Percentiles rank a stretch among this genome's conserved stretches.
These are phyloP conservation scores for Leptatherina wallacei DNA, from an alignment of 2,797 vertebrate genomes.

Conservation along the genomic window DNA sequence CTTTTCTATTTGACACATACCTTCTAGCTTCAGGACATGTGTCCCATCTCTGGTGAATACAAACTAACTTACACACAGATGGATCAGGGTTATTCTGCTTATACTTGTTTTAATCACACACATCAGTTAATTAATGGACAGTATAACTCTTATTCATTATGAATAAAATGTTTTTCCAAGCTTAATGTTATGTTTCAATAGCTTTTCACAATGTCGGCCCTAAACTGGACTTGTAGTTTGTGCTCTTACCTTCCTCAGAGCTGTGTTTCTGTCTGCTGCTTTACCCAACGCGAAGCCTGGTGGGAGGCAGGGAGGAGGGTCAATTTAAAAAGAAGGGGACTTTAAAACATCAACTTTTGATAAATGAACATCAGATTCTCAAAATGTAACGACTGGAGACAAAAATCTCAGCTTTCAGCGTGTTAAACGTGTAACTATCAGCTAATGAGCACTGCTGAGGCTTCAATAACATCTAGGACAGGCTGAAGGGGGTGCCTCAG, in stretches of 20 bases:
- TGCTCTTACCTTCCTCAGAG: conserved; percentile 87
- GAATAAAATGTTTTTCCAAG: background rate
- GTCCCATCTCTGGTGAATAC: too few relatives aligned
- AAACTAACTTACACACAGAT: too few relatives aligned
- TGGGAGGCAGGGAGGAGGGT: background rate
- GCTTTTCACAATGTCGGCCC: background rate
- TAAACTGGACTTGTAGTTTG: background rate
- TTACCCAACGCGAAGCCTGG: conserved; percentile 95
- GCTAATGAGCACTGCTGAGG: background rate
- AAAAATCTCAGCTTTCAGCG: conserved; percentile 5
- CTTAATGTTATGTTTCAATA: background rate
- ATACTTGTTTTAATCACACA: background rate
- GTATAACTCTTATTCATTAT: background rate
- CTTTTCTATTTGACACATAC: too few relatives aligned
- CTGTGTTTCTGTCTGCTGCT: conserved; percentile 86
- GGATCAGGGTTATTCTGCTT: background rate
- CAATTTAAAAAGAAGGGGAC: background rate
- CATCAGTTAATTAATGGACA: background rate
- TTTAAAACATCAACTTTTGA: background rate
- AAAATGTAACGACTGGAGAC: background rate
- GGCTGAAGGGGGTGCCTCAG: background rate
- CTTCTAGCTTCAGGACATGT: too few relatives aligned
- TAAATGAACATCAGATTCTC: background rate
- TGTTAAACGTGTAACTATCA: conserved; percentile 2
- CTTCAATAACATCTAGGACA: background rate